These are phyloP conservation scores for Andrena hattorfiana DNA, from an alignment of 2,888 invertebrate genomes.

Conservation along the genomic window DNA sequence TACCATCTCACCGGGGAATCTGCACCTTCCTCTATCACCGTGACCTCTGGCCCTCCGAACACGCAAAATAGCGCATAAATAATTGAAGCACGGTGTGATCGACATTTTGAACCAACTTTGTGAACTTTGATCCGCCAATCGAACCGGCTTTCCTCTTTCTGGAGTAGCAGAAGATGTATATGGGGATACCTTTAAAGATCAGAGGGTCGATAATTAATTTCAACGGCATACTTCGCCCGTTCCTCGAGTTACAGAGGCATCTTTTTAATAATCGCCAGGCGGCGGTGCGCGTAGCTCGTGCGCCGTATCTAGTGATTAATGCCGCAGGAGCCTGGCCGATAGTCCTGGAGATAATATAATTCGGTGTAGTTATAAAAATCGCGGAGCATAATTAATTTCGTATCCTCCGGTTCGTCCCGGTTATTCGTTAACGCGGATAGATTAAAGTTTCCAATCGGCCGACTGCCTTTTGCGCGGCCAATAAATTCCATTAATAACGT, in stretches of 20 bases:
- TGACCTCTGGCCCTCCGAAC: no score
- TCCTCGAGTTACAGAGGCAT: constrained; percentile 9
- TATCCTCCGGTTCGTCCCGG: constrained; percentile 6
- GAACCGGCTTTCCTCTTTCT: no score
- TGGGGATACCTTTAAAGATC: constrained; percentile 1
- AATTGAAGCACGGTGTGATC: no score
- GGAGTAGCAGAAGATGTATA: neutral
- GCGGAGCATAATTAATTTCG: constrained; percentile 13
- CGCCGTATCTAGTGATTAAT: constrained; percentile 34
- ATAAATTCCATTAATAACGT: constrained; percentile 62
- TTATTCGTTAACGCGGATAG: constrained; percentile 37
- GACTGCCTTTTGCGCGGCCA: constrained; percentile 26
- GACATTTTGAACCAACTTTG: no score
- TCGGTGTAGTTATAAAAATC: constrained; percentile 22
- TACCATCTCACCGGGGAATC: neutral
- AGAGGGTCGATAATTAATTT: constrained; percentile 27
- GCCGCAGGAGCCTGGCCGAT: neutral
- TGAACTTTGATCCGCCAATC: no score
- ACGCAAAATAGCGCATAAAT: neutral
- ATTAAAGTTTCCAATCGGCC: constrained; percentile 40
- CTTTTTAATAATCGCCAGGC: constrained; percentile 21
- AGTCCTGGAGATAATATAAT: constrained; percentile 1
- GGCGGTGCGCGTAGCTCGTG: neutral
- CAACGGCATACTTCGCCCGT: neutral
- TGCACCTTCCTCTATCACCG: no score